Conservation (phyloP, 2,113 vertebrate species). For the Fulica atra region DNA sequence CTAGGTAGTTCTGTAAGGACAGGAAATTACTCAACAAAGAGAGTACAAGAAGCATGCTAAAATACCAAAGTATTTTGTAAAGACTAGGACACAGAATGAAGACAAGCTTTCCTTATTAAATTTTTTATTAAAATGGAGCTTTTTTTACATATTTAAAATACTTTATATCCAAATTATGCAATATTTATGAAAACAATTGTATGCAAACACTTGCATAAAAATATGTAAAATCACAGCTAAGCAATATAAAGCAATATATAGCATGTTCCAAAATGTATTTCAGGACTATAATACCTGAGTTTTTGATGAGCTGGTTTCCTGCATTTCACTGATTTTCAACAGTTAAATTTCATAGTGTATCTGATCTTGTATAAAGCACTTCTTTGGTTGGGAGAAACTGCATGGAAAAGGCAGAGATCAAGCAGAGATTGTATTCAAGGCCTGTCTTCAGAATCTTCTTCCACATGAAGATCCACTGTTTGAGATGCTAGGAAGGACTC, state of each 20-base stretch:
- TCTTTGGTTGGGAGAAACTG: conserved; percentile 72
- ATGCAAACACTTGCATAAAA: conserved; percentile 63
- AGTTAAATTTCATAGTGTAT: conserved; percentile 32
- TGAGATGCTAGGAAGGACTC: conserved; percentile 92
- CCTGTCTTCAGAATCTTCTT: conserved; percentile 71
- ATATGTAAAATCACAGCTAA: conserved; percentile 63
- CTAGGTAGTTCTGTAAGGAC: neutral
- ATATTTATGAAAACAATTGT: conserved; percentile 63
- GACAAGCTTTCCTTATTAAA: conserved; percentile 46
- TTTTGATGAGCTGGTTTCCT: conserved; percentile 63
- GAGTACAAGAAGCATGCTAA: neutral
- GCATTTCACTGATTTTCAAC: conserved; percentile 31
- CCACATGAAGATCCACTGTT: conserved; percentile 70
- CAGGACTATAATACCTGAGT: conserved; percentile 73
- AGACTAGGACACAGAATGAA: neutral
- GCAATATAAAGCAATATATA: conserved; percentile 43
- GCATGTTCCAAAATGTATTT: conserved; percentile 37
- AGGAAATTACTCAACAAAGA: neutral
- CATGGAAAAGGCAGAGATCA: neutral
- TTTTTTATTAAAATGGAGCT: conserved; percentile 74
- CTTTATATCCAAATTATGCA: conserved; percentile 66
- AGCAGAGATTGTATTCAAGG: conserved; percentile 61
- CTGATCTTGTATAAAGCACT: conserved; percentile 54
- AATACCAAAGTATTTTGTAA: neutral
- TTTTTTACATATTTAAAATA: conserved; percentile 77